Evolutionary conservation across 2,797 vertebrate species (phyloP).

Genomic region (Bovichtus variegatus): DNA sequence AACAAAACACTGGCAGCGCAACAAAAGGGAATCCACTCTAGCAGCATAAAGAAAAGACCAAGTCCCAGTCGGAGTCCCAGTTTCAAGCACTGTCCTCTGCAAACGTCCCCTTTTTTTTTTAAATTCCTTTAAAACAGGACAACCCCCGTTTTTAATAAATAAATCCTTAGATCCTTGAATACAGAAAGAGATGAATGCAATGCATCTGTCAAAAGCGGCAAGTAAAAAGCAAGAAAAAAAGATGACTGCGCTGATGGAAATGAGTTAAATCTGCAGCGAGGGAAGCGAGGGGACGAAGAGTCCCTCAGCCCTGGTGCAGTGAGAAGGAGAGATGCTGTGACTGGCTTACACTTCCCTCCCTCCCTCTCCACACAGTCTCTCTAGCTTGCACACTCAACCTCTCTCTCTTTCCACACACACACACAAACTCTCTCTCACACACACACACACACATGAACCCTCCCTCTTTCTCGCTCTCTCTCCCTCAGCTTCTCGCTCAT

Average conservation of each 20-base stretch:
- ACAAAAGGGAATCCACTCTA: constrained; percentile 69
- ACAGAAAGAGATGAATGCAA: constrained; percentile 50
- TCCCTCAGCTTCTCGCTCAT: constrained; percentile 54
- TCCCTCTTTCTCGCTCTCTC: constrained; percentile 57
- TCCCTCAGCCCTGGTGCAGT: constrained; percentile 86
- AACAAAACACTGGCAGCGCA: constrained; percentile 54
- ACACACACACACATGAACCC: constrained; percentile 43
- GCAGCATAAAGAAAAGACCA: constrained; percentile 58
- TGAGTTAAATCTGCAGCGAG: constrained; percentile 80
- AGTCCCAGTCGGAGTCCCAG: constrained; percentile 64
- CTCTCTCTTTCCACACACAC: constrained; percentile 56
- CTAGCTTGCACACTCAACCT: constrained; percentile 70
- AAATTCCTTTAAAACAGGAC: constrained; percentile 46
- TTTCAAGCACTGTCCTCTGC: constrained; percentile 63
- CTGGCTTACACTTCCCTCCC: constrained; percentile 83
- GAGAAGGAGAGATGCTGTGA: constrained; percentile 88
- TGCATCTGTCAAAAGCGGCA: constrained; percentile 57
- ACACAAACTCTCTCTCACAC: constrained; percentile 8
- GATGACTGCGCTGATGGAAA: constrained; percentile 78
- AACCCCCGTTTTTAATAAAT: constrained; percentile 32
- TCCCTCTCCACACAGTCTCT: constrained; percentile 72
- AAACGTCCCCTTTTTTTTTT: constrained; percentile 52
- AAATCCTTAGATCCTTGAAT: constrained; percentile 59
- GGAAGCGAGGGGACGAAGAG: constrained; percentile 76
- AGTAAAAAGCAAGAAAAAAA: constrained; percentile 56